These are phyloP conservation scores for Sebastes itinus DNA, from an alignment of 2,797 vertebrate genomes.

Conservation along the genomic window DNA sequence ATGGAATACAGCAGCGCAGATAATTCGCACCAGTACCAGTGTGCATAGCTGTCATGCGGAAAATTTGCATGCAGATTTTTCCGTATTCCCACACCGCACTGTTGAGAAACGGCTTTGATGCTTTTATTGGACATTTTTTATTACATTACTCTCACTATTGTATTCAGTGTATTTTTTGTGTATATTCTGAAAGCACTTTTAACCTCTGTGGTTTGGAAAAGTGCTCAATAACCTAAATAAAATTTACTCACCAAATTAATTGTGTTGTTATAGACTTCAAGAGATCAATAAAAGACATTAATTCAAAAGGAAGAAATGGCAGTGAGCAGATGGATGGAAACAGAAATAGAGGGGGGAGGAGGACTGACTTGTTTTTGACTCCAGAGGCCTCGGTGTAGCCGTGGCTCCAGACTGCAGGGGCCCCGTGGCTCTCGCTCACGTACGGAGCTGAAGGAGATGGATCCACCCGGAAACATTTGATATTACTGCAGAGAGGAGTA, in stretches of 20 bases:
- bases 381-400: conserved; percentile 96
- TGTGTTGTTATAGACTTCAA: not conserved
- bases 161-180: not conserved
- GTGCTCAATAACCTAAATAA: not conserved
- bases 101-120: no score
- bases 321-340: not conserved
- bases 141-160: no score
- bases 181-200: not conserved
- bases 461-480: conserved; percentile 95
- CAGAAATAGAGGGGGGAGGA: not conserved
- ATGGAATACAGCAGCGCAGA: no score
- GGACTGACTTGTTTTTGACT: conserved; percentile 93
- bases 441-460: conserved; percentile 84
- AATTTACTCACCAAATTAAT: not conserved
- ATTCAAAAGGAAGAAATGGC: not conserved
- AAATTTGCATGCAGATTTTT: no score
- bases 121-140: no score
- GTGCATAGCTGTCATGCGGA: no score
- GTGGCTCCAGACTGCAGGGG: conserved; percentile 95
- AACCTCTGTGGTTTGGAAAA: not conserved
- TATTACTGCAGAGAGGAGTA: conserved; percentile 83
- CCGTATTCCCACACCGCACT: no score
- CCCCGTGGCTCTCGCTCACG: conserved; percentile 86
- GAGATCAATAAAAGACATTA: not conserved
- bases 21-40: no score